Conservation (phyloP, 2,888 invertebrate species). For the Chydorus sphaericus region DNA sequence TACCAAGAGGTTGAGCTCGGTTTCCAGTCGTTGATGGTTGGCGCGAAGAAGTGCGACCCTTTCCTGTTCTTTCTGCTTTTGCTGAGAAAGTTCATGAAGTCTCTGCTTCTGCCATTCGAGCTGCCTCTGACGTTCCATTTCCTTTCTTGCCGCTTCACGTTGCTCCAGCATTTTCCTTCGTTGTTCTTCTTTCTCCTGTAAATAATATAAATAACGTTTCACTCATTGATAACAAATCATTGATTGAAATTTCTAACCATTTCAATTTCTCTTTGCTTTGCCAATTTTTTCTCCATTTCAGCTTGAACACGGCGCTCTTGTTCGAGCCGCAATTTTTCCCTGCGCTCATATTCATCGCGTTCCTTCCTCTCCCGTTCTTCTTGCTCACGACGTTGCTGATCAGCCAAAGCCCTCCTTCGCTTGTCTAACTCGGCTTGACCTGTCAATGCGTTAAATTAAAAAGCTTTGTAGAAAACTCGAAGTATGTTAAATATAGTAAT, state of each 20-base stretch:
- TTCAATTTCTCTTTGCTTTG: constrained; percentile 62
- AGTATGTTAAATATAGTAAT: background rate
- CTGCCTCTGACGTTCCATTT: constrained; percentile 88
- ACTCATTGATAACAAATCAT: background rate
- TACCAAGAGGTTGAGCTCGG: constrained; percentile 53
- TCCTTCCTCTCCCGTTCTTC: constrained; percentile 89
- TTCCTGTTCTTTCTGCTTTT: constrained; percentile 71
- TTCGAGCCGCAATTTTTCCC: constrained; percentile 45
- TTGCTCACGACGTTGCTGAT: constrained; percentile 75
- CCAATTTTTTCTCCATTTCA: constrained; percentile 67
- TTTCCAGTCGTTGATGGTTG: constrained; percentile 64
- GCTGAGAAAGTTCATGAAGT: constrained; percentile 68
- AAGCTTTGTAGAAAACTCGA: too few relatives aligned
- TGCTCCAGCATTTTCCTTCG: constrained; percentile 41
- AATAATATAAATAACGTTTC: background rate
- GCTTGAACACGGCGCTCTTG: constrained; percentile 66
- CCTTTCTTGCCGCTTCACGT: constrained; percentile 61
- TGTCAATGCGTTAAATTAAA: too few relatives aligned
- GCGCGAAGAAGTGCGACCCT: constrained; percentile 72
- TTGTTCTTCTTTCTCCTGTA: constrained; percentile 24
- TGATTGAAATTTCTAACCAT: background rate
- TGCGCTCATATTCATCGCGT: constrained; percentile 73
- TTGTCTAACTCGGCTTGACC: constrained; percentile 84
- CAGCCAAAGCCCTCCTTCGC: constrained; percentile 70
- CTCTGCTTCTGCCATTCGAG: constrained; percentile 92